Percentiles rank a stretch among this genome's conserved stretches.
phyloP scores from a whole-genome alignment of 2,888 invertebrate genomes.

The Ectemnius continuus region DNA sequence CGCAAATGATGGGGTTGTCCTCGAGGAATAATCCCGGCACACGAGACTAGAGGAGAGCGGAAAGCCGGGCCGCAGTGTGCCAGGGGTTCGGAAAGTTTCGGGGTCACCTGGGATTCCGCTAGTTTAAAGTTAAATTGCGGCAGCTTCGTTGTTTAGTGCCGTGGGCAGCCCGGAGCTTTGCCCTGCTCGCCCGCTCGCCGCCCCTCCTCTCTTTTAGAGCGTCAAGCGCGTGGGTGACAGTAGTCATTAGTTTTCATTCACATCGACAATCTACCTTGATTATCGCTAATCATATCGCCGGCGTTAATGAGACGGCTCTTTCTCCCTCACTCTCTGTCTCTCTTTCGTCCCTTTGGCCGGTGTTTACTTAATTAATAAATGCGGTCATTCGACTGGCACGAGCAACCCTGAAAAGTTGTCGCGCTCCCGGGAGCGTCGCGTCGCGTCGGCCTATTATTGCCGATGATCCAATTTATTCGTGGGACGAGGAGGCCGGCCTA shows the following conservation, averaged over 20 bases:
- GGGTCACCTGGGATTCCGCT: constrained; percentile 21
- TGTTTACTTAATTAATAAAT: no score
- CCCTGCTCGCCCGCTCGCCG: no score
- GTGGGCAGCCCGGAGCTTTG: neutral
- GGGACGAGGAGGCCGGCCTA: neutral
- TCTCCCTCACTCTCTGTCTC: no score
- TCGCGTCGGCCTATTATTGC: constrained; percentile 9
- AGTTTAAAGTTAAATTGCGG: constrained; percentile 54
- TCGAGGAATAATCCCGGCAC: constrained; percentile 31
- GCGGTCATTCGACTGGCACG: no score
- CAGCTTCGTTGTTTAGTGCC: constrained; percentile 31
- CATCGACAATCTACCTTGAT: neutral
- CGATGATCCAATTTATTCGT: neutral
- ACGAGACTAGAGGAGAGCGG: no score
- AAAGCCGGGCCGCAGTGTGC: no score
- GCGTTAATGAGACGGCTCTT: neutral
- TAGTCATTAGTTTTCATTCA: no score
- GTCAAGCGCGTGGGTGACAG: no score
- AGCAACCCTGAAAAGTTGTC: no score
- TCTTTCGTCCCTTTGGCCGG: no score
- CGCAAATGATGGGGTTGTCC: constrained; percentile 14
- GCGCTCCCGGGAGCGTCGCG: neutral
- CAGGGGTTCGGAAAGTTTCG: constrained; percentile 23
- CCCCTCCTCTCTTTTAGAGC: no score
- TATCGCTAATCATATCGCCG: neutral